phyloP scores from a whole-genome alignment of 2,113 vertebrate genomes.

The Callocephalon fimbriatum region DNA sequence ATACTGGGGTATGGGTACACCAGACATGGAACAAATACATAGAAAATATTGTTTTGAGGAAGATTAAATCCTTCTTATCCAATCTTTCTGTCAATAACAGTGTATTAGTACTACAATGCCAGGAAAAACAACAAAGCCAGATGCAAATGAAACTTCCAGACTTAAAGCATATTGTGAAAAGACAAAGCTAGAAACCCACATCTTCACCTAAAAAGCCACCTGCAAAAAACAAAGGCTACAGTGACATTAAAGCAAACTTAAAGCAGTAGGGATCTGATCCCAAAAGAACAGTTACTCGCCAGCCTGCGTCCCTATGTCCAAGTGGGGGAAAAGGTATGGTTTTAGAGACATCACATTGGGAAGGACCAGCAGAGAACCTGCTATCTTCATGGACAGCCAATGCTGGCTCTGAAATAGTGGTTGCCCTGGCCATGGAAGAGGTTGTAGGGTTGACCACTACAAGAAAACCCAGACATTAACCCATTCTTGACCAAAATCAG shows the following conservation, averaged over 20 bases:
- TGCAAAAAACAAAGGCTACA: not conserved
- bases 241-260: not conserved
- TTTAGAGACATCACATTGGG: not conserved
- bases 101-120: too few relatives aligned
- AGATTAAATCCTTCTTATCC: not conserved
- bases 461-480: not conserved
- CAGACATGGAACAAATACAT: fast-evolving
- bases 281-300: not conserved
- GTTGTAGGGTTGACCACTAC: too few relatives aligned
- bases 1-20: not conserved
- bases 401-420: not conserved
- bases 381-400: not conserved
- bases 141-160: not conserved
- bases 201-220: not conserved
- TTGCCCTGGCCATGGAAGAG: not conserved
- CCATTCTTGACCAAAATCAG: not conserved
- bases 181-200: not conserved
- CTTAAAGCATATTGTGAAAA: not conserved
- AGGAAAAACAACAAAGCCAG: not conserved
- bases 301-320: not conserved
- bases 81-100: not conserved
- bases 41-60: not conserved
- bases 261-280: not conserved
- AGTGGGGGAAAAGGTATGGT: not conserved
- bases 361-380: not conserved